phyloP scores from a whole-genome alignment of 2,888 invertebrate genomes.

The Rhopalosiphum nymphaeae region DNA sequence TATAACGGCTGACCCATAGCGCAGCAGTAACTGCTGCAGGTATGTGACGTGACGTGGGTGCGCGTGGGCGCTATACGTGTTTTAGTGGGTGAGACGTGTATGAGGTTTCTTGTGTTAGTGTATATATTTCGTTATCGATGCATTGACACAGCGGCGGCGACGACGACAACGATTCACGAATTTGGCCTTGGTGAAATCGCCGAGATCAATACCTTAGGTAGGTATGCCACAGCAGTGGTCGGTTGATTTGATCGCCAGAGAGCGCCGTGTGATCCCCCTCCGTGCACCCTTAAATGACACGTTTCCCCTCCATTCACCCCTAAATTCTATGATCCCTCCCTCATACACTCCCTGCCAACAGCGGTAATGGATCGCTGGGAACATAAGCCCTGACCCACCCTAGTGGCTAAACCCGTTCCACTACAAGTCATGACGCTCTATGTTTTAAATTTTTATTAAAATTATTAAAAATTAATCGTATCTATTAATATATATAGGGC shows the following conservation, averaged over 20 bases:
- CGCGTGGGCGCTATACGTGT: neutral
- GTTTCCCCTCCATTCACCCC: neutral
- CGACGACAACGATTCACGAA: neutral
- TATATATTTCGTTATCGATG: constrained; percentile 2
- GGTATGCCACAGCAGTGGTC: neutral
- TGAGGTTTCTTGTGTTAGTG: neutral
- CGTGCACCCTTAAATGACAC: neutral
- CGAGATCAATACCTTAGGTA: constrained; percentile 43
- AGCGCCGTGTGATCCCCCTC: neutral
- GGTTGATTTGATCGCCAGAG: constrained; percentile 38
- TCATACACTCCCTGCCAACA: neutral
- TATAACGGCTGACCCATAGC: constrained; percentile 23
- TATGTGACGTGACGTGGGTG: neutral
- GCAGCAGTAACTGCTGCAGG: neutral
- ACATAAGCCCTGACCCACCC: neutral
- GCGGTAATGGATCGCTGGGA: neutral
- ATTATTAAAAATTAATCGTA: no score
- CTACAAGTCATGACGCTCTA: neutral
- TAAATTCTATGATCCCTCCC: neutral
- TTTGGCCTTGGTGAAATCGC: constrained; percentile 45
- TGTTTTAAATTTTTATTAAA: neutral
- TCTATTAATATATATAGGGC: no score
- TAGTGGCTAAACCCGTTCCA: neutral
- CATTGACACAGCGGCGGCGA: neutral
- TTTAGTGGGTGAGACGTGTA: neutral